Evolutionary conservation across 2,797 vertebrate species (phyloP).

Genomic region (Leuciscus waleckii): DNA sequence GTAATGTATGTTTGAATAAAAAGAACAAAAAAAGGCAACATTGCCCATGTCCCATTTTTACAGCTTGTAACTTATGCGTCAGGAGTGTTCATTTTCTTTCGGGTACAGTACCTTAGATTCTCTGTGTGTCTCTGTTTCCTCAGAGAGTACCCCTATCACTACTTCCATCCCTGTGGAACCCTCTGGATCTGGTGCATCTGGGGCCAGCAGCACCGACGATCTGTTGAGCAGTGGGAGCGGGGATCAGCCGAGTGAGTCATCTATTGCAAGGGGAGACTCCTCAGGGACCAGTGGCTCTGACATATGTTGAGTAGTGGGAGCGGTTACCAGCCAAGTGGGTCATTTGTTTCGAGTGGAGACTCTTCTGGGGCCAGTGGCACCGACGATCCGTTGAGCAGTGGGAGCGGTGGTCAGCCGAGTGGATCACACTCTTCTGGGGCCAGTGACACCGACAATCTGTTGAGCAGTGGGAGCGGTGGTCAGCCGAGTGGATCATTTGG

Average conservation of each 20-base stretch:
- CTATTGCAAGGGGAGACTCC: constrained; percentile 25
- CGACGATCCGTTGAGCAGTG: constrained; percentile 34
- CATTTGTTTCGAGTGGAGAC: neutral
- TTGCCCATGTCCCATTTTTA: neutral
- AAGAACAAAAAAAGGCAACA: neutral
- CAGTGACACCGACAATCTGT: constrained; percentile 13
- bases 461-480: constrained; percentile 28
- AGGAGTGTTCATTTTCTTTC: neutral
- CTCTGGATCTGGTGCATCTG: constrained; percentile 46
- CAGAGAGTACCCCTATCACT: constrained; percentile 76
- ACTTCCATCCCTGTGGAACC: constrained; percentile 69
- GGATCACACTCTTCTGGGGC: constrained; percentile 28
- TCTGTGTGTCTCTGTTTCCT: constrained; percentile 18
- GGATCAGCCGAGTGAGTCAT: neutral
- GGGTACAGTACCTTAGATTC: neutral
- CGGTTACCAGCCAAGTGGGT: constrained; percentile 4
- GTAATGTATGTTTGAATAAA: neutral
- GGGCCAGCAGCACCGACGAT: constrained; percentile 30
- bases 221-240: constrained; percentile 36
- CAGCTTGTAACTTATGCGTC: neutral
- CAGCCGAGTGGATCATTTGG: neutral
- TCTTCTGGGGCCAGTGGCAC: constrained; percentile 19
- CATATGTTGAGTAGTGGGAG: constrained; percentile 18
- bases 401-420: neutral
- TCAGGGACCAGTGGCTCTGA: constrained; percentile 38